Percentiles rank a stretch among this genome's conserved stretches.
These are phyloP conservation scores for Rousettus leschenaultii DNA, from an alignment of 2,113 vertebrate genomes.

Conservation along the genomic window DNA sequence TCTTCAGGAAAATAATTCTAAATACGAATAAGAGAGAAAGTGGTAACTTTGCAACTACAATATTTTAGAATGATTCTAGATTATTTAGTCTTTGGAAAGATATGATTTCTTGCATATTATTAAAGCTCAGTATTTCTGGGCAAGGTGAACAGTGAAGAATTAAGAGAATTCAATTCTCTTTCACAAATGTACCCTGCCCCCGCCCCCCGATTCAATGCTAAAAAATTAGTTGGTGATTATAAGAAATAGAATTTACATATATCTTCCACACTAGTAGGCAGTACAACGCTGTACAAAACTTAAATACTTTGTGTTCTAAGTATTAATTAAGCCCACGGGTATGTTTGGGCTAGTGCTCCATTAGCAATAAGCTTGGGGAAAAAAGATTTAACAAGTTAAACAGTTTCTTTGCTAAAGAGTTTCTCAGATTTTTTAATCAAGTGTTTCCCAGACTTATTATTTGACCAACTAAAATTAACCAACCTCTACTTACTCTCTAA, in stretches of 20 bases:
- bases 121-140: background rate
- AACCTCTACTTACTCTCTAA: background rate
- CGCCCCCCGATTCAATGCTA: background rate
- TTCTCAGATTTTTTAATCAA: background rate
- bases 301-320: background rate
- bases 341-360: background rate
- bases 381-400: background rate
- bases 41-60: background rate
- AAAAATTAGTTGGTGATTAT: background rate
- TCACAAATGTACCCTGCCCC: background rate
- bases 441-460: background rate
- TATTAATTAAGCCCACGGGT: background rate
- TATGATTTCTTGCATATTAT: background rate
- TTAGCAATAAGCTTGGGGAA: background rate
- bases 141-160: background rate
- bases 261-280: background rate
- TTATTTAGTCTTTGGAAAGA: background rate
- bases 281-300: background rate
- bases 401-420: background rate
- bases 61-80: background rate
- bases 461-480: background rate
- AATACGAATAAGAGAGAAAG: background rate
- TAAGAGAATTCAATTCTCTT: constrained; percentile 14
- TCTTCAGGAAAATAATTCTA: constrained; percentile 25
- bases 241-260: background rate